Evolutionary conservation across 2,797 vertebrate genomes (phyloP), one percentile per base, ranked within the genome.

Genomic region (Sebastes iracundus): DNA sequence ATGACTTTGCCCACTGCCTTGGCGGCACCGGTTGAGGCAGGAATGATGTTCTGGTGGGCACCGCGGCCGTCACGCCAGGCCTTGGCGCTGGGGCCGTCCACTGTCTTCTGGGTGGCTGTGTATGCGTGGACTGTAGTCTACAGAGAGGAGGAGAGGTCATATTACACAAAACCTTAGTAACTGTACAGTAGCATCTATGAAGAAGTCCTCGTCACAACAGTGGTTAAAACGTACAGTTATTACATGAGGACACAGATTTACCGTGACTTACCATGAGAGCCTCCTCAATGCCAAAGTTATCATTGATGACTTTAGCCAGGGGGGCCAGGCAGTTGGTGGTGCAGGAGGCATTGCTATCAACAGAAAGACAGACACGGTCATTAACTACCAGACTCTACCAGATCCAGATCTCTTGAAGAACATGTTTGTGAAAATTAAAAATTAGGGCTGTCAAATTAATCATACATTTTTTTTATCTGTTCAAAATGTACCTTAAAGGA

Each of bases 261-360:
- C 56, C 23, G 28, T 7, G 13, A 84, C 94, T 93, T 75, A 98
- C 97, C 97, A 98, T 98, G 66, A 98, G 96, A 23, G 96, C 97
- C 89, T 97, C 97, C 67, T 97, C 93, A 2, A 98, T 97, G 74
- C 97, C 97, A 77, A 97, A 98, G 91, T 85, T 95, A 82, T 98
- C 97, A 14, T 98, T 93, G 90, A 98, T 96, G 93, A 98, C 96
- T 94, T 98, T 98, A 83, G 96, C 97, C 77, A 97, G 88, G 11
- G 97, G 97, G 11, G 97, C 97, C 95, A 98, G 95, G 94, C 97
- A 98, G 95, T 98, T 97, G 92, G 97, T 98, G 83, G 97, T 98
- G 88, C 97, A 98, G 90, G 97, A 98, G 69, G 97, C 97, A 53
- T 98, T 98, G 89, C 97, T 98, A 88, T 75, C 23, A 84, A 85